A percentile compares a stretch with the other conserved stretches of the same genome.
Conservation (phyloP, 2,113 vertebrate species). For the Motacilla tschutschensis region DNA sequence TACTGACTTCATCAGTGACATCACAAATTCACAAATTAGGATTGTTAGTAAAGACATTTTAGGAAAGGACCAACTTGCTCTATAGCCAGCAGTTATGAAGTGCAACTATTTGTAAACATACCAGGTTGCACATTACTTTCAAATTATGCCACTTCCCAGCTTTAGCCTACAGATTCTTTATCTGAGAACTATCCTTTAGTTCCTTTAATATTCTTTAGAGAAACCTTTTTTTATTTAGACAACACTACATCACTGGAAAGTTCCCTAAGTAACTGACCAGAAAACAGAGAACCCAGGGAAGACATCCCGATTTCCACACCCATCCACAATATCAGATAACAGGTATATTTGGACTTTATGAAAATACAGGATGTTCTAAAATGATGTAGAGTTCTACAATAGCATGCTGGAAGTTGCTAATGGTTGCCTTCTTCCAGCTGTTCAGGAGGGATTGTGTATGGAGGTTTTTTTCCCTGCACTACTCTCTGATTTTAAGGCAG, state of each 20-base stretch:
- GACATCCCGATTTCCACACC: background rate
- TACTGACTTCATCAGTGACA: background rate
- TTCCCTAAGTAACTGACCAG: background rate
- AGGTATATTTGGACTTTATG: background rate
- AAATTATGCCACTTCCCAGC: background rate
- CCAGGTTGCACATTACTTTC: background rate
- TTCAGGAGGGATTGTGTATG: background rate
- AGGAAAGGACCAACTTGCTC: background rate
- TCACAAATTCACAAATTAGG: background rate
- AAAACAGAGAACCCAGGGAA: background rate
- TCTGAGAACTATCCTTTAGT: background rate
- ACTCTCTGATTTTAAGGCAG: background rate
- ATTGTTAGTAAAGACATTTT: background rate
- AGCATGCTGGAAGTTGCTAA: background rate
- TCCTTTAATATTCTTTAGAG: background rate
- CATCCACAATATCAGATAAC: background rate
- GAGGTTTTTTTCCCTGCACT: fast-evolving
- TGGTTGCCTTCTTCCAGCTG: background rate
- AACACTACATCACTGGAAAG: background rate
- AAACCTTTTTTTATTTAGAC: background rate
- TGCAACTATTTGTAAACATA: background rate
- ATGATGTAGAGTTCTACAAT: background rate
- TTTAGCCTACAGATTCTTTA: background rate
- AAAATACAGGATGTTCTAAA: background rate
- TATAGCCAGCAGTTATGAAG: background rate